A percentile compares a stretch with the other conserved stretches of the same genome.
These are phyloP conservation scores for Falcaria lacertinaria DNA, from an alignment of 2,888 invertebrate species.

Conservation along the genomic window DNA sequence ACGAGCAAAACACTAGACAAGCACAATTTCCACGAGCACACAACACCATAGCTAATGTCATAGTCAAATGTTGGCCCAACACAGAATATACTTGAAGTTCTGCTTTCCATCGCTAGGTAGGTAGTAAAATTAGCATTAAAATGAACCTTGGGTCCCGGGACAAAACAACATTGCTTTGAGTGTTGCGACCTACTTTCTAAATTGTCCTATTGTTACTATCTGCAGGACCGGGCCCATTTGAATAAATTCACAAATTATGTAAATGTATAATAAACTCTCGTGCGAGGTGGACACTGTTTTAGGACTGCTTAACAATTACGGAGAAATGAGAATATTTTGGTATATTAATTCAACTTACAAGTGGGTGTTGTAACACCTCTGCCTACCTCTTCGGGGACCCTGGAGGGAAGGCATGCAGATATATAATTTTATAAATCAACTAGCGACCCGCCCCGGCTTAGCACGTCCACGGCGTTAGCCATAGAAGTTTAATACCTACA, in stretches of 20 bases:
- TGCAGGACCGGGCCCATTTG: constrained; percentile 14
- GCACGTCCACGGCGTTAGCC: too few relatives aligned
- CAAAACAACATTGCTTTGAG: constrained; percentile 26
- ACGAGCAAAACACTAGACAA: background rate
- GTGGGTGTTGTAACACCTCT: too few relatives aligned
- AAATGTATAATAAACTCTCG: background rate
- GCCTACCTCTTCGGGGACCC: too few relatives aligned
- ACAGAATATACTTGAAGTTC: constrained; percentile 28
- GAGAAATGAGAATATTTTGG: too few relatives aligned
- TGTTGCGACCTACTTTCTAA: constrained; percentile 62
- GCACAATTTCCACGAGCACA: background rate
- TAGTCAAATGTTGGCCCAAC: constrained; percentile 11
- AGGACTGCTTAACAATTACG: too few relatives aligned
- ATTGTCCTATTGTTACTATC: constrained; percentile 33
- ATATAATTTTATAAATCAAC: too few relatives aligned
- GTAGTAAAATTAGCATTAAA: constrained; percentile 61
- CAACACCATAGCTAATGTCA: background rate
- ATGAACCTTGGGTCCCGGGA: constrained; percentile 37
- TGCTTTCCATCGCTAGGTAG: constrained; percentile 17
- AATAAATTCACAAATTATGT: constrained; percentile 3
- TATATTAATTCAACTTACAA: too few relatives aligned
- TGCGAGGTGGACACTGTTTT: background rate
- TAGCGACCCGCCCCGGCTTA: too few relatives aligned
- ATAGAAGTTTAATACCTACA: too few relatives aligned
- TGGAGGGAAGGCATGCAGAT: too few relatives aligned